Conservation (phyloP, 2,888 invertebrate genomes). For the Metellina segmentata region DNA sequence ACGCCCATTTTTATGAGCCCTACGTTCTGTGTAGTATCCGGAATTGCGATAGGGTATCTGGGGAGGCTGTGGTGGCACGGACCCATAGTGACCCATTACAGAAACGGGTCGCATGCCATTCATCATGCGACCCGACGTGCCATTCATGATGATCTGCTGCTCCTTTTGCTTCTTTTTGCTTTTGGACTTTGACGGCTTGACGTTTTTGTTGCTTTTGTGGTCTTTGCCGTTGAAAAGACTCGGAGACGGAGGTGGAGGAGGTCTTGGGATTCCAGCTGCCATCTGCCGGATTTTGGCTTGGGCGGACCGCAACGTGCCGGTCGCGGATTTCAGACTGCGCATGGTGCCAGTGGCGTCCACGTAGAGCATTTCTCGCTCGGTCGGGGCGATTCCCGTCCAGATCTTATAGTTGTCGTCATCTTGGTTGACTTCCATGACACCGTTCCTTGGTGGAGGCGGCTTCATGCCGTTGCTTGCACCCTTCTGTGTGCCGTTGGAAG, state of each 20-base stretch:
- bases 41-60: slow-evolving; percentile 57
- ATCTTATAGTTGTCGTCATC: slow-evolving; percentile 94
- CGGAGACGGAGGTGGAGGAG: slow-evolving; percentile 86
- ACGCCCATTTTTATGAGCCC: slow-evolving; percentile 72
- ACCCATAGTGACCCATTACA: slow-evolving; percentile 66
- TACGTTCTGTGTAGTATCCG: slow-evolving; percentile 75
- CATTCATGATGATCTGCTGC: slow-evolving; percentile 69
- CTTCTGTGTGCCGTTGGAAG: slow-evolving; percentile 40
- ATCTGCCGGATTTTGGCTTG: slow-evolving; percentile 86
- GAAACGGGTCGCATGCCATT: slow-evolving; percentile 66
- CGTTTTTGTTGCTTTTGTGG: slow-evolving; percentile 45
- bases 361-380: slow-evolving; percentile 81
- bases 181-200: slow-evolving; percentile 64
- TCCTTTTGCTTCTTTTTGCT: slow-evolving; percentile 73
- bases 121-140: slow-evolving; percentile 51
- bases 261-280: slow-evolving; percentile 86
- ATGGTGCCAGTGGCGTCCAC: slow-evolving; percentile 80
- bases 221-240: slow-evolving; percentile 67
- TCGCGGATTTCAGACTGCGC: slow-evolving; percentile 81
- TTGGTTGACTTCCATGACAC: slow-evolving; percentile 34
- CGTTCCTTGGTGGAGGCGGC: slow-evolving; percentile 58
- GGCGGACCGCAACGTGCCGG: slow-evolving; percentile 68
- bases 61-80: slow-evolving; percentile 71
- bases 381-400: slow-evolving; percentile 86
- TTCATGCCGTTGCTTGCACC: slow-evolving; percentile 41